A percentile compares a stretch with the other conserved stretches of the same genome.
phyloP scores from a whole-genome alignment of 2,113 vertebrate genomes.

The Aepyceros melampus region DNA sequence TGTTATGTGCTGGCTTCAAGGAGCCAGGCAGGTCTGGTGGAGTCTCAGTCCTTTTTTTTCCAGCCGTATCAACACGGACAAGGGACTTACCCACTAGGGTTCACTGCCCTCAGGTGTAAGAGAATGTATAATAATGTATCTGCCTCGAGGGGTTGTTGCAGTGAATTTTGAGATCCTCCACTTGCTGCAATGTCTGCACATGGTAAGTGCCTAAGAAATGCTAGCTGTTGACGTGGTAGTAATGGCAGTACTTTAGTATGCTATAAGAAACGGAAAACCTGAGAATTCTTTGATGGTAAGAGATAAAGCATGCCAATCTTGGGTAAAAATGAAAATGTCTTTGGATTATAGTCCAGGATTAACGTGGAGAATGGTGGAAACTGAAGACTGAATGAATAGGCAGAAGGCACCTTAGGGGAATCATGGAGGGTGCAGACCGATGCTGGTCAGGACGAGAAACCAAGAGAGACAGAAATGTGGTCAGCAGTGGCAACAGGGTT shows the following conservation, averaged over 20 bases:
- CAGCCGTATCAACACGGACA: not conserved
- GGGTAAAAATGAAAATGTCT: not conserved
- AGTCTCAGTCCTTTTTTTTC: not conserved
- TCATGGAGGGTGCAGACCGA: not conserved
- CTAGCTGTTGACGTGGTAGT: not conserved
- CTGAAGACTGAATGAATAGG: not conserved
- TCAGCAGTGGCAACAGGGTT: not conserved
- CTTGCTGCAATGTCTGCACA: not conserved
- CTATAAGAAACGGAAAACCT: not conserved
- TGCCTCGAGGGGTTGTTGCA: not conserved
- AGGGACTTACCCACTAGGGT: not conserved
- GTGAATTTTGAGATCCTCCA: not conserved
- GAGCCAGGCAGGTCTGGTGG: too few relatives aligned
- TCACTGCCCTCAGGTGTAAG: not conserved
- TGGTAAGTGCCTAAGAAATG: not conserved
- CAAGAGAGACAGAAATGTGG: not conserved
- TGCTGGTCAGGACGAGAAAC: not conserved
- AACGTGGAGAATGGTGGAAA: not conserved
- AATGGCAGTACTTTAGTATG: not conserved
- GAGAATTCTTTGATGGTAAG: not conserved
- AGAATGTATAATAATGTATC: not conserved
- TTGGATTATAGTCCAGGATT: not conserved
- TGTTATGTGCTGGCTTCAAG: fast-evolving
- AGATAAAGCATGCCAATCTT: not conserved
- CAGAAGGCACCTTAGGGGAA: not conserved